Percentiles rank a stretch among this genome's conserved stretches.
Evolutionary conservation across 2,113 vertebrate genomes (phyloP).

Genomic region (Penelope pileata): DNA sequence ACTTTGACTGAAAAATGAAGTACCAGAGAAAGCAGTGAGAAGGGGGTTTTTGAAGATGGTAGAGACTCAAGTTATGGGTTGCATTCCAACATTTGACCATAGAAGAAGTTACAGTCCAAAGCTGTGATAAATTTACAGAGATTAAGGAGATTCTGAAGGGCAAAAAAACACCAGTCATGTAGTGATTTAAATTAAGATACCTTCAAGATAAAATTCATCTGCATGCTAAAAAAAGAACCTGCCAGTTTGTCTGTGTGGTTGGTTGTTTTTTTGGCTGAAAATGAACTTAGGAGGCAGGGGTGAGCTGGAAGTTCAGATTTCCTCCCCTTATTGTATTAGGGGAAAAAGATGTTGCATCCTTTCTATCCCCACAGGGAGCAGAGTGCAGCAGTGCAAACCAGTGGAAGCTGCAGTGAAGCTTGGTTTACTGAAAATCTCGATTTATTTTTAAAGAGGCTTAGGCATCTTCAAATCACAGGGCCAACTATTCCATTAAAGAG

Average conservation of each 20-base stretch:
- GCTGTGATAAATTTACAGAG: background rate
- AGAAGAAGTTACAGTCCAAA: background rate
- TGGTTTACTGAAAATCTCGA: background rate
- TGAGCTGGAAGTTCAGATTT: conserved; percentile 12
- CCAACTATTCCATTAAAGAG: background rate
- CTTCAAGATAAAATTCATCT: background rate
- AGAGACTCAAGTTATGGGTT: background rate
- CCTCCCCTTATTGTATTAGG: background rate
- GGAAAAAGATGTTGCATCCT: background rate
- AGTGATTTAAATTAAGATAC: background rate
- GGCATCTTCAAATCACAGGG: background rate
- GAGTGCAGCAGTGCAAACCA: background rate
- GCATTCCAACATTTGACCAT: background rate
- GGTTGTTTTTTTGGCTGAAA: background rate
- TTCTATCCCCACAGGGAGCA: background rate
- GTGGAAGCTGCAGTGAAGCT: background rate
- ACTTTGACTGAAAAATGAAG: background rate
- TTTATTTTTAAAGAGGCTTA: conserved; percentile 22
- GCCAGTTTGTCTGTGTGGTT: background rate
- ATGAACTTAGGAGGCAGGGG: background rate
- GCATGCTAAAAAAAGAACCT: background rate
- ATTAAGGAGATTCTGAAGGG: background rate
- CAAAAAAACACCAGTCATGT: background rate
- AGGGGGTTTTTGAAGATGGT: background rate
- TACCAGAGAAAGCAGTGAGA: background rate